A percentile compares a stretch with the other conserved stretches of the same genome.
phyloP scores from a whole-genome alignment of 2,113 vertebrate genomes.

The Apaloderma vittatum region DNA sequence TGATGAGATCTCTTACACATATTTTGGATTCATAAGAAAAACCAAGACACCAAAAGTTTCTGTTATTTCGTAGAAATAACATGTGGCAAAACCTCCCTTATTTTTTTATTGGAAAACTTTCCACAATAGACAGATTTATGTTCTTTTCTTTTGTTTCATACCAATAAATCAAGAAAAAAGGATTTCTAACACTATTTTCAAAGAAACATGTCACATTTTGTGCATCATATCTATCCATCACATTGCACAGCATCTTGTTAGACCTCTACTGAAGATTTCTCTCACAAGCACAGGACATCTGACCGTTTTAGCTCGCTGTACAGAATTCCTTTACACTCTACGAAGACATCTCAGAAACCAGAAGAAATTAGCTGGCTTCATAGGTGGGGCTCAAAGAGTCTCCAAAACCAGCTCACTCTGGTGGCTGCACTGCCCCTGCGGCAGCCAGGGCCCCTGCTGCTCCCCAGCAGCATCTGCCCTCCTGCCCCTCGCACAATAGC shows the following conservation, averaged over 20 bases:
- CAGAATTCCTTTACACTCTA: background rate
- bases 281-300: fast-evolving
- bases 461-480: background rate
- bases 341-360: background rate
- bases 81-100: background rate
- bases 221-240: background rate
- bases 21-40: background rate
- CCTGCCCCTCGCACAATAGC: background rate
- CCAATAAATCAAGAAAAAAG: background rate
- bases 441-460: background rate
- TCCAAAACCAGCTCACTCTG: background rate
- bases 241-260: background rate
- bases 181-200: background rate
- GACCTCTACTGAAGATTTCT: background rate
- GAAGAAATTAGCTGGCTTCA: background rate
- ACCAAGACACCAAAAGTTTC: background rate
- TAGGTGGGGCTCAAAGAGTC: background rate
- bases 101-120: background rate
- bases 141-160: background rate
- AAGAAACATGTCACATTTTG: background rate
- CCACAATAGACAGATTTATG: background rate
- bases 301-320: background rate
- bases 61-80: background rate
- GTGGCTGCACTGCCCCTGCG: background rate
- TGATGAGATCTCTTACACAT: background rate